Evolutionary conservation across 2,797 vertebrate genomes (phyloP).

Genomic region (Apodemus agrarius): DNA sequence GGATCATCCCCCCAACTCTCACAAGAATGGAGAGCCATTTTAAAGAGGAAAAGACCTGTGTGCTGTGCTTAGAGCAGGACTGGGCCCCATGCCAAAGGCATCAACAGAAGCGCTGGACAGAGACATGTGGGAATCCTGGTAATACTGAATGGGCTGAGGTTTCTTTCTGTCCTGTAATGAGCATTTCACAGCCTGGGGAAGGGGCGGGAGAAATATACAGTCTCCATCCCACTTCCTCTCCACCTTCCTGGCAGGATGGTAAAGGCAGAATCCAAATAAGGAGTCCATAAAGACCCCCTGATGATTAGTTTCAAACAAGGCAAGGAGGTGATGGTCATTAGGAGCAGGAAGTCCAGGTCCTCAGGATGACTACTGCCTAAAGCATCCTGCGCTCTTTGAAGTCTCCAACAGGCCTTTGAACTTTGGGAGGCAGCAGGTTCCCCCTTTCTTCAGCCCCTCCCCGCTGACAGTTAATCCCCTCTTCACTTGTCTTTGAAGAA

Average conservation of each 20-base stretch:
- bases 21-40: not conserved
- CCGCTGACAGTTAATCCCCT: constrained; percentile 76
- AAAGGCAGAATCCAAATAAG: constrained; percentile 62
- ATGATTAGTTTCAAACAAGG: constrained; percentile 63
- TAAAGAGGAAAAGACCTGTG: not conserved
- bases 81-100: too few species aligned
- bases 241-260: constrained; percentile 4
- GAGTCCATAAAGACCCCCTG: constrained; percentile 57
- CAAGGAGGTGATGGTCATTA: constrained; percentile 75
- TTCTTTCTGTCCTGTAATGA: not conserved
- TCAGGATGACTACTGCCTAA: constrained; percentile 66
- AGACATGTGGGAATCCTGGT: fast-evolving
- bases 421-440: constrained; percentile 78
- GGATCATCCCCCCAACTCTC: not conserved
- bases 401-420: constrained; percentile 81
- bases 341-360: constrained; percentile 75
- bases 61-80: not conserved
- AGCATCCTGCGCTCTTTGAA: constrained; percentile 79
- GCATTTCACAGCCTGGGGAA: not conserved
- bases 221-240: not conserved
- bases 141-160: fast-evolving
- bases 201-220: not conserved
- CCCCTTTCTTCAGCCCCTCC: constrained; percentile 64
- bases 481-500: constrained; percentile 79
- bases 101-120: not conserved